Evolutionary conservation across 2,888 invertebrate genomes (phyloP).

Genomic region (Petrolisthes cinctipes): DNA sequence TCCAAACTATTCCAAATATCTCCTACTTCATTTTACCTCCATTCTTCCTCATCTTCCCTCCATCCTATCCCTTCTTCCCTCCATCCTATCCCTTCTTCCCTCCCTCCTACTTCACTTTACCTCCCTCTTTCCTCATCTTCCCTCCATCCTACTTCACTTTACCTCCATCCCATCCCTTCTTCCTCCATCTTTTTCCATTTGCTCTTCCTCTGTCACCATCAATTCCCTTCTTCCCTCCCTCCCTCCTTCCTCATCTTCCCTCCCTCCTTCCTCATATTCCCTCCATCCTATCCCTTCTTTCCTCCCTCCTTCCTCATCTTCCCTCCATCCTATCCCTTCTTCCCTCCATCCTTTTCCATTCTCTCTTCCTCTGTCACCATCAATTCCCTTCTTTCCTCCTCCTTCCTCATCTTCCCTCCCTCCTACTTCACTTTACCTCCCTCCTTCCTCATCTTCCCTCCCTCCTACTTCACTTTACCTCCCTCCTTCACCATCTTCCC

Average conservation of each 20-base stretch:
- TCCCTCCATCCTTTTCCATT: not conserved
- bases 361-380: not conserved
- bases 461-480: not conserved
- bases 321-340: not conserved
- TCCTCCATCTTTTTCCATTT: not conserved
- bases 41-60: not conserved
- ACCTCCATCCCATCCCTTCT: not conserved
- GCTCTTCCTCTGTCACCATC: not conserved
- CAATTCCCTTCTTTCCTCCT: not conserved
- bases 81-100: not conserved
- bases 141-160: not conserved
- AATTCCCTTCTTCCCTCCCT: not conserved
- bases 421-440: not conserved
- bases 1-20: no score
- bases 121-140: not conserved
- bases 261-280: not conserved
- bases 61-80: not conserved
- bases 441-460: not conserved
- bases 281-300: not conserved
- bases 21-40: not conserved
- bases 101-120: not conserved
- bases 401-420: not conserved
- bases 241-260: not conserved
- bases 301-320: not conserved
- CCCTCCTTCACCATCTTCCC: not conserved